Percentiles rank a stretch among this genome's conserved stretches.
Evolutionary conservation across 2,888 invertebrate genomes (phyloP).

Genomic region (Troides aeacus): DNA sequence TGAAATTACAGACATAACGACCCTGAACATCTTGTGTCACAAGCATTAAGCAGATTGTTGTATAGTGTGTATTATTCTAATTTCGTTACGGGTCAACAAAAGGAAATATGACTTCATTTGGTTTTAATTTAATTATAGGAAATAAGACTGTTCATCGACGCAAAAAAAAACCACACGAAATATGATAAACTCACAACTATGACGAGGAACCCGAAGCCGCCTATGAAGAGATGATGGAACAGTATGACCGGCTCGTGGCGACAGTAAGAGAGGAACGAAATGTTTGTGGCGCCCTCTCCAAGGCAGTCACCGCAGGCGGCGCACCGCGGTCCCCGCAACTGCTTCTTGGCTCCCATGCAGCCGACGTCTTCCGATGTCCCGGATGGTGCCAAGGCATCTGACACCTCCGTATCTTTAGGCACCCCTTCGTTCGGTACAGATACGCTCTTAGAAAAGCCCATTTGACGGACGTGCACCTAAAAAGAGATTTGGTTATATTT

Average conservation of each 20-base stretch:
- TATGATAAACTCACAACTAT: conserved; percentile 82
- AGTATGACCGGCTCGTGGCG: conserved; percentile 85
- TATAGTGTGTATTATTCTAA: too few species aligned
- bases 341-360: conserved; percentile 23
- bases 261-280: conserved; percentile 78
- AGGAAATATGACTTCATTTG: too few species aligned
- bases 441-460: conserved; percentile 39
- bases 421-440: conserved; percentile 1
- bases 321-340: conserved; percentile 10
- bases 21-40: too few species aligned
- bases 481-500: neutral
- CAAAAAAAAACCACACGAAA: too few species aligned
- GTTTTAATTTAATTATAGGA: too few species aligned
- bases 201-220: conserved; percentile 86
- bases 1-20: too few species aligned
- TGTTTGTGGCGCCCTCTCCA: conserved; percentile 34
- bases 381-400: neutral
- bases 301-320: conserved; percentile 35
- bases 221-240: conserved; percentile 87
- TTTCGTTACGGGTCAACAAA: too few species aligned
- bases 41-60: too few species aligned
- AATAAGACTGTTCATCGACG: too few species aligned
- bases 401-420: neutral
- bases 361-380: conserved; percentile 3
- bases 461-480: conserved; percentile 64